Conservation (phyloP, 2,888 invertebrate species). For the Anticlea derivata region DNA sequence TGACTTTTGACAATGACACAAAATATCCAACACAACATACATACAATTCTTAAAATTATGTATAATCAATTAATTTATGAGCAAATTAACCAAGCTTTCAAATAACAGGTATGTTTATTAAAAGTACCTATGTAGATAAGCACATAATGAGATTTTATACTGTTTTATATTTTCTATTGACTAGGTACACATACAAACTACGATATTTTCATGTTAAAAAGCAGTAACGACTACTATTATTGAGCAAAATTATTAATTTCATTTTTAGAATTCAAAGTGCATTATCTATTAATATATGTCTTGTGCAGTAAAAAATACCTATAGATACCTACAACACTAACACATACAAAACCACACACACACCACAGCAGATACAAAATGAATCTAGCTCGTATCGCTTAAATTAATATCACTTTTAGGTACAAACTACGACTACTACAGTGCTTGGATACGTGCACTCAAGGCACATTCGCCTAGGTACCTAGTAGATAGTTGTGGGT, state of each 20-base stretch:
- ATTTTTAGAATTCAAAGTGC: constrained; percentile 43
- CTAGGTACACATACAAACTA: constrained; percentile 12
- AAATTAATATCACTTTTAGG: constrained; percentile 82
- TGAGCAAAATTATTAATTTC: constrained; percentile 62
- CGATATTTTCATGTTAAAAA: constrained; percentile 35
- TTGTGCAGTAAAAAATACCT: constrained; percentile 51
- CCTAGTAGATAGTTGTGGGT: constrained; percentile 34
- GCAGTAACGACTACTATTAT: constrained; percentile 46
- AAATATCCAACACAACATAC: constrained; percentile 24
- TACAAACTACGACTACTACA: constrained; percentile 58
- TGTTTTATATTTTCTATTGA: constrained; percentile 2
- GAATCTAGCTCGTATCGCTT: constrained; percentile 73
- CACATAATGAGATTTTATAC: background rate
- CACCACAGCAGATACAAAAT: constrained; percentile 61
- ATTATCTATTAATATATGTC: constrained; percentile 37
- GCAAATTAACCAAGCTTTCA: constrained; percentile 25
- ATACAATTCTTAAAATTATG: constrained; percentile 14
- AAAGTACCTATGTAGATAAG: background rate
- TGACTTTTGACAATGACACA: constrained; percentile 27
- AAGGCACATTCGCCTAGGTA: constrained; percentile 38
- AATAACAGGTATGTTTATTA: constrained; percentile 10
- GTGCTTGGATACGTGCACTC: constrained; percentile 33
- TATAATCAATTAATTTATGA: constrained; percentile 16
- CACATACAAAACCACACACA: constrained; percentile 35
- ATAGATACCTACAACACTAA: constrained; percentile 48